Conservation (phyloP, 2,888 invertebrate species). For the Protophormia terraenovae region DNA sequence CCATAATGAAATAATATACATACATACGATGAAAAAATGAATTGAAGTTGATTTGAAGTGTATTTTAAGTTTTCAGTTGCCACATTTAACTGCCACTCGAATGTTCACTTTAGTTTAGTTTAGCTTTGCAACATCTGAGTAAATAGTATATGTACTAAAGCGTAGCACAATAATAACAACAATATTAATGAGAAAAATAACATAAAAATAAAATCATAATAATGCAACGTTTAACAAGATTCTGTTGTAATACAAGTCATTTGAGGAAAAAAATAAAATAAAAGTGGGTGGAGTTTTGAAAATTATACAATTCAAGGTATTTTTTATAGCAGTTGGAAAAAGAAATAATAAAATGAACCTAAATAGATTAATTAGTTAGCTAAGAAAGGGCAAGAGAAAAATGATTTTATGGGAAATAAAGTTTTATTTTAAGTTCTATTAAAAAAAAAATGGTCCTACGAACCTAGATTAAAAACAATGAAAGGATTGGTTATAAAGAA, state of each 20-base stretch:
- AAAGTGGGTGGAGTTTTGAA: neutral
- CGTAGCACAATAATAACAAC: neutral
- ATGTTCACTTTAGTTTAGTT: slow-evolving; percentile 5
- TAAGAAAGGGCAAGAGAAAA: too few relatives aligned
- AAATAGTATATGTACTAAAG: too few relatives aligned
- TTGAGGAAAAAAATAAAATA: too few relatives aligned
- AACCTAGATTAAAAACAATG: too few relatives aligned
- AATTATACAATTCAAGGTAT: neutral
- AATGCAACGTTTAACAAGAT: neutral
- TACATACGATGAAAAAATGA: slow-evolving; percentile 35
- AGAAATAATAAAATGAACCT: neutral
- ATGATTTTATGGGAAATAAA: too few relatives aligned
- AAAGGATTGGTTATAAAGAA: too few relatives aligned
- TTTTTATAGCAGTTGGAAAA: neutral
- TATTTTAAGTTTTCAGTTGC: slow-evolving; percentile 54
- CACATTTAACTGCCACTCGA: slow-evolving; percentile 49
- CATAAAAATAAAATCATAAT: neutral
- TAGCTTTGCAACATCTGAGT: slow-evolving; percentile 36
- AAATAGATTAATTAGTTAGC: neutral
- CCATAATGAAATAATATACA: slow-evolving; percentile 44
- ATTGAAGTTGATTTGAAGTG: slow-evolving; percentile 56
- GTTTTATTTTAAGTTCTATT: too few relatives aligned
- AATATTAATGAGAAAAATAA: neutral
- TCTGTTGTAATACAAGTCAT: neutral
- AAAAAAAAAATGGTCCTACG: too few relatives aligned